phyloP scores from a whole-genome alignment of 1,140 invertebrate species.

The Xylocopa sonorina region DNA sequence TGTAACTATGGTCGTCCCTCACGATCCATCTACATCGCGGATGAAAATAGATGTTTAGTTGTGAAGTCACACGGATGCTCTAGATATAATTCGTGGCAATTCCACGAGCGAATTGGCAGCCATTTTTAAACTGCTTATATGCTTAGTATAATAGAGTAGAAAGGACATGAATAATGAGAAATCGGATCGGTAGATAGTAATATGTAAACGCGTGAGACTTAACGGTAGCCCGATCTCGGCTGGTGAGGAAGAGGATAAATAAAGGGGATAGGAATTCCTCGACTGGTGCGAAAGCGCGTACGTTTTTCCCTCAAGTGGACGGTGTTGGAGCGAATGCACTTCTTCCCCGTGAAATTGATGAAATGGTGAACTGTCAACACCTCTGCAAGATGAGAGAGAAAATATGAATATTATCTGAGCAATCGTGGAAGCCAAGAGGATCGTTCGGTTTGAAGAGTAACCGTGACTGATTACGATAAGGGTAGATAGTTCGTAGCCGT shows the following conservation, averaged over 20 bases:
- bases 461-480: not conserved
- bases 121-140: slow-evolving; percentile 77
- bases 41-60: slow-evolving; percentile 38
- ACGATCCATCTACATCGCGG: slow-evolving; percentile 8
- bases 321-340: slow-evolving; percentile 55
- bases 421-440: not conserved
- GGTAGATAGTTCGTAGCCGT: slow-evolving; percentile 5
- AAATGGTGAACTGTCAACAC: slow-evolving; percentile 77
- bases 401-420: slow-evolving; percentile 63
- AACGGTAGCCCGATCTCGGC: slow-evolving; percentile 56
- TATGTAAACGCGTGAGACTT: slow-evolving; percentile 53
- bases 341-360: slow-evolving; percentile 55
- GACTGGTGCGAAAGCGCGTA: too few relatives aligned
- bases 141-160: slow-evolving; percentile 64
- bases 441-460: slow-evolving; percentile 21
- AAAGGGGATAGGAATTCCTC: too few relatives aligned
- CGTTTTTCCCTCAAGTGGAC: slow-evolving; percentile 51
- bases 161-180: slow-evolving; percentile 61
- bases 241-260: slow-evolving; percentile 29
- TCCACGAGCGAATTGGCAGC: slow-evolving; percentile 66
- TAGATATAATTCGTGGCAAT: slow-evolving; percentile 61
- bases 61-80: slow-evolving; percentile 24
- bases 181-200: slow-evolving; percentile 44
- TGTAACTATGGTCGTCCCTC: slow-evolving; percentile 38
- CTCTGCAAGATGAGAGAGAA: slow-evolving; percentile 29